Base-by-base conservation (phyloP, 2,888 invertebrate genomes). In the Meandrusa payeni region DNA sequence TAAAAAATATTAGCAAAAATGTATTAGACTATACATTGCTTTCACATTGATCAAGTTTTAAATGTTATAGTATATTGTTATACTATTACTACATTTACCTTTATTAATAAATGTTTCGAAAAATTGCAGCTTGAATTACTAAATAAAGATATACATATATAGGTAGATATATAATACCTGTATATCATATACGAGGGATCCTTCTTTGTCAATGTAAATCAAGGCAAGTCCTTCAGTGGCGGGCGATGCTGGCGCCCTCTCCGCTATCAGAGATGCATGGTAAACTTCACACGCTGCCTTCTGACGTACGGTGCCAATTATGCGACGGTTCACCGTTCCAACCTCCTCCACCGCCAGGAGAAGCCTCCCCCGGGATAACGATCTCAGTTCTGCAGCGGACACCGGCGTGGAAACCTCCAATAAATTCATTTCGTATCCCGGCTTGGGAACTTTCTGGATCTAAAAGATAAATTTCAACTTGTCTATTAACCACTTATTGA, bases 251-350 rank as follows among this genome's bases (percentile, higher is more conserved):
- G 71, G 88, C 55, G 76, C 59, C 46, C 85, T 75, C 63, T 90
- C 82, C 0, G 90, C 89, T 1, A 92, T 78, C 24, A 94, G 66
- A 0, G 93, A 88, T 0, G 94, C 91, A 64, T 95, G 94, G 69
- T 94, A 95, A 40, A 95, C 83, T 71, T 96, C 95, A 62, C 96
- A 96, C 0, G 93, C 91, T 0, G 93, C 92, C 55, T 94, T 90
- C 6, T 95, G 93, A 12, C 93, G 88, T 1, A 96, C 92, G 33
- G 83, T 82, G 0, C 96, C 96, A 10, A 90, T 90, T 32, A 96
- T 88, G 48, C 90, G 88, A 28, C 94, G 71, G 32, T 91, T 89
- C 0, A 93, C 91, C 52, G 92, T 90, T 15, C 90, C 91, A 13
- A 91, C 89, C 0, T 94, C 93, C 62, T 93, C 91, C 5, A 96